phyloP scores from a whole-genome alignment of 2,797 vertebrate genomes.

The Octomys mimax region DNA sequence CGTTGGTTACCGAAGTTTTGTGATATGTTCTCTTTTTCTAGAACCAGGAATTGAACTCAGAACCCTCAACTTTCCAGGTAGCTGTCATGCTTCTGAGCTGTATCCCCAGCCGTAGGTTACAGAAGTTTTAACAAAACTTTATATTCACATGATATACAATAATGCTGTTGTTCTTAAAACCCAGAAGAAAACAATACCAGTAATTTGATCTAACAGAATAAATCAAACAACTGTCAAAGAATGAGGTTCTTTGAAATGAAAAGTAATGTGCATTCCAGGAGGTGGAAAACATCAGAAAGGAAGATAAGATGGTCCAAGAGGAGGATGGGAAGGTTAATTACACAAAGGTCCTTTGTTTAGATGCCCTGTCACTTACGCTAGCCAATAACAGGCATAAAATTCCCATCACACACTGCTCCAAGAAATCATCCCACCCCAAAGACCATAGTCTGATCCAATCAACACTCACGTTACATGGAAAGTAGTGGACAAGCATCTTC shows the following conservation, averaged over 20 bases:
- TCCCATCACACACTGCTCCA: neutral
- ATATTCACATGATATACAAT: neutral
- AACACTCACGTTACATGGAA: conserved; percentile 6
- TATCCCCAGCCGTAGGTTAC: neutral
- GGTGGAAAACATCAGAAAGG: conserved; percentile 72
- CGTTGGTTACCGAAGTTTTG: conserved; percentile 20
- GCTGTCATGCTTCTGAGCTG: too few relatives aligned
- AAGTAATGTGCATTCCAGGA: conserved; percentile 67
- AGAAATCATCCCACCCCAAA: conserved; percentile 41
- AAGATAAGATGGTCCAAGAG: conserved; percentile 37
- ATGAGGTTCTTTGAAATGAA: conserved; percentile 69
- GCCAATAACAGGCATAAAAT: neutral
- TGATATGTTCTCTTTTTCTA: too few relatives aligned
- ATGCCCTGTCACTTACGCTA: conserved; percentile 61
- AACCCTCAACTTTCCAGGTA: too few relatives aligned
- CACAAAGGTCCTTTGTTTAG: conserved; percentile 72
- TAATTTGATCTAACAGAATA: conserved; percentile 49
- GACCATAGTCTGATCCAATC: conserved; percentile 22
- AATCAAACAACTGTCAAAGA: conserved; percentile 53
- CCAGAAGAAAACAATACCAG: conserved; percentile 17
- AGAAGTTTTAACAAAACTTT: conserved; percentile 21
- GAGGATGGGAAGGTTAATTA: conserved; percentile 66
- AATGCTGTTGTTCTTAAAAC: conserved; percentile 45
- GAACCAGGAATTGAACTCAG: too few relatives aligned
- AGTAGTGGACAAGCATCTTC: neutral